Conservation (phyloP, 2,888 invertebrate species). For the Timema podura region DNA sequence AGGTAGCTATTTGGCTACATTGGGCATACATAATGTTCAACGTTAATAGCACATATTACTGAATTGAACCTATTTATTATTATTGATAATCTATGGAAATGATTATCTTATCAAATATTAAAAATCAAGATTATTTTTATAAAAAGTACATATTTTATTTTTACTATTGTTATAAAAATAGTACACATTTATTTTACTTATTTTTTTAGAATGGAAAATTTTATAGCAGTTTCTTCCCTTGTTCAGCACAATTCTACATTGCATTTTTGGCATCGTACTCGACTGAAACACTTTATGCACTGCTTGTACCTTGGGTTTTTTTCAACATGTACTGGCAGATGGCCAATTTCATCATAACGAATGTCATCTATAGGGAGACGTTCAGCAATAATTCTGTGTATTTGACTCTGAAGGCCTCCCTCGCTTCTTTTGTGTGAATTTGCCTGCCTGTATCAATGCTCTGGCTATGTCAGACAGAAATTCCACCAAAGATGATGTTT, state of each 20-base stretch:
- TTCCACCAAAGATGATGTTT: conserved; percentile 3
- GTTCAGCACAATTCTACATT: not conserved
- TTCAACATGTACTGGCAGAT: conserved; percentile 7
- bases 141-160: no score
- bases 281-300: conserved; percentile 13
- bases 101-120: no score
- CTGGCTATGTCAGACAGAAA: conserved; percentile 11
- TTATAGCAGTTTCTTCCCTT: no score
- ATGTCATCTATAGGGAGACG: conserved; percentile 3
- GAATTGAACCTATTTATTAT: no score
- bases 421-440: conserved; percentile 10
- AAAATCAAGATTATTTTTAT: no score
- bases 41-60: no score
- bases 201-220: no score
- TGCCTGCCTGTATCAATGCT: conserved; percentile 10
- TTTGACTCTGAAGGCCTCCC: conserved; percentile 16
- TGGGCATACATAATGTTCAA: no score
- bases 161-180: no score
- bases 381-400: conserved; percentile 2
- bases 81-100: no score
- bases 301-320: conserved; percentile 13
- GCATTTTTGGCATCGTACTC: conserved; percentile 15
- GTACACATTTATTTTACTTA: no score
- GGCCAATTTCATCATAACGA: conserved; percentile 11
- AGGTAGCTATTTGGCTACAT: no score